Evolutionary conservation across 2,888 invertebrate species (phyloP), one percentile per base, ranked within the genome.

Genomic region (Ophion ellenae): DNA sequence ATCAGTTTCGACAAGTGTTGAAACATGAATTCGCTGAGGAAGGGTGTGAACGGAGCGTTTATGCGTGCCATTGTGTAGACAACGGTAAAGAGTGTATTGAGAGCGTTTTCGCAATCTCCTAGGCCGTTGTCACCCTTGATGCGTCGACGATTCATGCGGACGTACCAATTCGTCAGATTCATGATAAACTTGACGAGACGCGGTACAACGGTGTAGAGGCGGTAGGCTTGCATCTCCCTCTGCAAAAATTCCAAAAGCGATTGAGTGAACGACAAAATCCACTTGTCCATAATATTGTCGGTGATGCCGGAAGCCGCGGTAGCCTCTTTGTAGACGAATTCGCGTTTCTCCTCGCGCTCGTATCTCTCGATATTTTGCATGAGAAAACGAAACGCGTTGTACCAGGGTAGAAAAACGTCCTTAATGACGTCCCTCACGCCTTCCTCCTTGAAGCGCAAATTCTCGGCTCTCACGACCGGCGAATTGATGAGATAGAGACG

Each of bases 41-140:
- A 99, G 0, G 99, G 99, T 0, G 99, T 98, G 94, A 99, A 99
- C 0, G 99, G 99, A 1, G 99, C 98, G 98, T 99, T 99, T 90
- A 99, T 96, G 90, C 97, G 96, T 0, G 97, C 96, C 96, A 99
- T 98, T 77, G 97, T 97, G 91, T 97, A 97, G 53, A 99, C 95
- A 0, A 99, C 98, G 89, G 97, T 96, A 93, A 97, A 99, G 10
- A 99, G 95, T 0, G 99, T 98, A 89, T 97, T 97, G 80, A 99
- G 94, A 0, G 99, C 98, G 81, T 96, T 95, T 85, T 96, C 95
- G 91, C 98, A 98, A 92, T 99, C 99, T 47, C 96, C 95, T 2
- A 95, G 93, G 0, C 98, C 98, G 87, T 95, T 95, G 92, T 99
- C 99, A 63, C 99, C 99, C 95, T 99, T 99, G 85, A 99, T 96